Base-by-base conservation (phyloP, 37 sponge, comb jelly and placozoan genomes). In the Petrosia ficiformis region DNA sequence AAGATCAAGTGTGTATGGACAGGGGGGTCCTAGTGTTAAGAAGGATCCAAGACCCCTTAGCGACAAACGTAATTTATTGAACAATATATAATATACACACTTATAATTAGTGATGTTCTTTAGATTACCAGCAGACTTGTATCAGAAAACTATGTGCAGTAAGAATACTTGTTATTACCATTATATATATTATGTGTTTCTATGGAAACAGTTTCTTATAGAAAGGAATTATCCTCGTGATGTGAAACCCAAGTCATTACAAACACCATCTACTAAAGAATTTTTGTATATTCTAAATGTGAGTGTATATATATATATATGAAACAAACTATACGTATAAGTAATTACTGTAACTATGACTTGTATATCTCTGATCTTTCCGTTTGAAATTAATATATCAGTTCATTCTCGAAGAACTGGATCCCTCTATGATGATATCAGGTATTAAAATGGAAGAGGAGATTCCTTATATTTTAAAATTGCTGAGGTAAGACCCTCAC, bases 361-460 rank as follows among this genome's bases (percentile, higher is more conserved):
- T n/a, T n/a, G n/a, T n/a, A n/a, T n/a, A n/a, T n/a, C n/a, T n/a
- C n/a, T n/a, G n/a, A n/a, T n/a, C n/a, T n/a, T n/a, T n/a, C n/a
- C n/a, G n/a, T n/a, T n/a, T n/a, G n/a, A n/a, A n/a, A n/a, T n/a
- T 24, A 11, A 25, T 42, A 28, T 39, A 52, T 2, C 58, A 90
- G 90, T 90, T 90, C 57, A 19, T 90, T 29, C 29, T 80, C 36
- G 77, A 70, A 34, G 57, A 43, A 52, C 77, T 91, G 33, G 79
- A 86, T 59, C 36, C 38, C 1, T 44, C 57, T 0, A 39, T 82
- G 58, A 40, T 67, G 5, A 57, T 83, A 0, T 48, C 74, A 78
- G 92, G 92, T 24, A 65, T 74, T 67, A 91, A 85, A 40, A 79
- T 86, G 30, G 87, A 77, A 10, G 92, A 91, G 37, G 87, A 86